A percentile compares a stretch with the other conserved stretches of the same genome.
phyloP scores from a whole-genome alignment of 2,113 vertebrate species.

The Cynoglossus semilaevis region DNA sequence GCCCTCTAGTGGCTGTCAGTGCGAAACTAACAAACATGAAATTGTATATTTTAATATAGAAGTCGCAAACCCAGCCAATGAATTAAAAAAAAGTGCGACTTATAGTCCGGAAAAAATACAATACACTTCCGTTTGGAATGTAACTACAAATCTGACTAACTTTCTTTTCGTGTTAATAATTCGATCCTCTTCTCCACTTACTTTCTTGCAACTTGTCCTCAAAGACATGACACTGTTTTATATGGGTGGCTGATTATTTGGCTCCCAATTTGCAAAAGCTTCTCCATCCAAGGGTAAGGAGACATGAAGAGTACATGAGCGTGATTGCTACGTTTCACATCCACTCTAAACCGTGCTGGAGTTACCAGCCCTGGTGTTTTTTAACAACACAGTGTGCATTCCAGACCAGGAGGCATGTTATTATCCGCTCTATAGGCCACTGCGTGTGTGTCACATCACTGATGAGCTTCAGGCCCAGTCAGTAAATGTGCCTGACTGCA shows the following conservation, averaged over 20 bases:
- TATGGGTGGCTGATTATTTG: background rate
- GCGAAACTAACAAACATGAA: no score
- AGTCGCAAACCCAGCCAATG: no score
- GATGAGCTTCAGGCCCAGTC: slow-evolving; percentile 23
- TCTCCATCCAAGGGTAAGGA: slow-evolving; percentile 4
- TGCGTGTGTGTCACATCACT: slow-evolving; percentile 11
- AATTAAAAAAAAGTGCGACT: no score
- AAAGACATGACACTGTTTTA: background rate
- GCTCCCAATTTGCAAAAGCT: background rate
- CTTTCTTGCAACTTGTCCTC: background rate
- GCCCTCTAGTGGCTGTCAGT: no score
- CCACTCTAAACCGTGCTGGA: background rate
- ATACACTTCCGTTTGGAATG: no score
- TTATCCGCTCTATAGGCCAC: background rate
- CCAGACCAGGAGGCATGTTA: slow-evolving; percentile 6
- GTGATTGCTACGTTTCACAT: background rate
- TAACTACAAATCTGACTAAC: no score
- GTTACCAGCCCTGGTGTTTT: background rate
- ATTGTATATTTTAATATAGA: no score
- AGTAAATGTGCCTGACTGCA: slow-evolving; percentile 15
- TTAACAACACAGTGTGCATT: background rate
- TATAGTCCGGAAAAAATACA: no score
- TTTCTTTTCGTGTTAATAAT: no score
- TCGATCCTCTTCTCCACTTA: background rate
- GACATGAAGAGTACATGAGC: background rate